Evolutionary conservation across 2,888 invertebrate genomes (phyloP).

Genomic region (Drosophila anomelani): DNA sequence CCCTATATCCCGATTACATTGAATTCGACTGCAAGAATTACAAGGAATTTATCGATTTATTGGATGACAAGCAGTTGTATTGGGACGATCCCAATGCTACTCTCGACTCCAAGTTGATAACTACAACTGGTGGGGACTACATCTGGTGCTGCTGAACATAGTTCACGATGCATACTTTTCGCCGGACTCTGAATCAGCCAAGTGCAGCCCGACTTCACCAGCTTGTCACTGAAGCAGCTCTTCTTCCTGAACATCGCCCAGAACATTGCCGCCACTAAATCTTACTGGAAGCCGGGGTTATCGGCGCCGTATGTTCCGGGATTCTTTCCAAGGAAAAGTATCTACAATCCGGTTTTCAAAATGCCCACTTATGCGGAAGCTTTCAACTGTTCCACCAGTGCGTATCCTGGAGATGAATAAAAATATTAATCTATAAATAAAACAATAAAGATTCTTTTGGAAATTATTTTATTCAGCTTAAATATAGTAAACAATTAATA

Average conservation of each 20-base stretch:
- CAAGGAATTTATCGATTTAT: neutral
- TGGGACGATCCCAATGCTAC: neutral
- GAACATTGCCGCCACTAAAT: neutral
- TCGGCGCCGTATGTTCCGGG: neutral
- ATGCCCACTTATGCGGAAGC: neutral
- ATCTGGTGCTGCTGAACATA: neutral
- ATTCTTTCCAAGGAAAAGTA: neutral
- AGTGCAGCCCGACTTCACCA: neutral
- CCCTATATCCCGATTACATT: neutral
- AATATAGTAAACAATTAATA: neutral
- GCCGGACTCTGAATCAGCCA: neutral
- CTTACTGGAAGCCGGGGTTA: neutral
- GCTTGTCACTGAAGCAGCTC: neutral
- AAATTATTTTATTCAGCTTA: too few species aligned
- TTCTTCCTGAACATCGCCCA: neutral
- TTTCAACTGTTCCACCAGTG: neutral
- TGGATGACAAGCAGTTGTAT: neutral
- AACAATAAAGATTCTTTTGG: too few species aligned
- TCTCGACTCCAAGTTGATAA: neutral
- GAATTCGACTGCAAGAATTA: neutral
- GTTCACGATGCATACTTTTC: constrained; percentile 9
- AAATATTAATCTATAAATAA: too few species aligned
- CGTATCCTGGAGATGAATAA: too few species aligned
- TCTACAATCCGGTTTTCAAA: neutral
- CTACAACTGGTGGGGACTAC: neutral